These are phyloP conservation scores for Actinernus sp. DNA, from an alignment of 92 coral and sea anemone genomes.

Conservation along the genomic window DNA sequence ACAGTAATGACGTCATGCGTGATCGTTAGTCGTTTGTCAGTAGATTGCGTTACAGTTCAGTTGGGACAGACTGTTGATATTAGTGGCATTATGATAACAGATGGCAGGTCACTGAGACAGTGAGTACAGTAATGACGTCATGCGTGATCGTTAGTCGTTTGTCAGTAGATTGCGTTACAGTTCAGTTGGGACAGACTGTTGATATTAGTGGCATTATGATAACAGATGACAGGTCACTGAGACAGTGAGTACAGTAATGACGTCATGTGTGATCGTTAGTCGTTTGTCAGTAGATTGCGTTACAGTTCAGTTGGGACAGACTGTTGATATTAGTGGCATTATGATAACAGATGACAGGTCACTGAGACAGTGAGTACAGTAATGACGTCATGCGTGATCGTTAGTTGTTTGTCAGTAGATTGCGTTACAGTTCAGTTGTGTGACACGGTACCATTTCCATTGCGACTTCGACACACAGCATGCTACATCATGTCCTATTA, in stretches of 20 bases:
- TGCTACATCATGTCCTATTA: no score
- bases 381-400: neutral
- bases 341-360: slow-evolving; percentile 80
- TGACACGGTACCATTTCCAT: no score
- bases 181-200: slow-evolving; percentile 87
- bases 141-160: neutral
- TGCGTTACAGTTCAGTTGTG: slow-evolving; percentile 92
- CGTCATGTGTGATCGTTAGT: neutral
- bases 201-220: slow-evolving; percentile 85
- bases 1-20: neutral
- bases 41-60: no score
- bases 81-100: slow-evolving; percentile 76
- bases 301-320: slow-evolving; percentile 87
- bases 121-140: slow-evolving; percentile 29
- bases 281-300: neutral
- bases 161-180: no score
- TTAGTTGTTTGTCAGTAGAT: neutral
- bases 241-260: slow-evolving; percentile 60
- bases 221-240: slow-evolving; percentile 69
- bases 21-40: neutral
- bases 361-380: slow-evolving; percentile 66
- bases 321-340: slow-evolving; percentile 83
- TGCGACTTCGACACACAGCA: no score
- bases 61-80: slow-evolving; percentile 87
- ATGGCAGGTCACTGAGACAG: slow-evolving; percentile 77